Percentiles rank a stretch among this genome's conserved stretches.
Evolutionary conservation across 2,888 invertebrate genomes (phyloP).

Genomic region (Mongoloraphidia duomilia): DNA sequence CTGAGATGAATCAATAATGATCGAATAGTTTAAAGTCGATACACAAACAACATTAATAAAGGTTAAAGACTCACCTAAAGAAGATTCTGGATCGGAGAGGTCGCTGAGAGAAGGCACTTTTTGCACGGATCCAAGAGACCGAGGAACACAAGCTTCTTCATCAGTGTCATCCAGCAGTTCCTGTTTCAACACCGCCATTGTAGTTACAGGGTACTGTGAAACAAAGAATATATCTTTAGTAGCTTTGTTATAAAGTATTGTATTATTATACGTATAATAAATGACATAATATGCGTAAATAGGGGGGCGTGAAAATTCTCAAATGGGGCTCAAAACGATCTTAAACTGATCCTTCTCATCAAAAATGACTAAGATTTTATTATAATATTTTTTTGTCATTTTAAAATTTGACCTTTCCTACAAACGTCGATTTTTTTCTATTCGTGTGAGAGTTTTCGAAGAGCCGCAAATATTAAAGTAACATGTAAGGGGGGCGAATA

Average conservation of each 20-base stretch:
- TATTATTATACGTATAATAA: background rate
- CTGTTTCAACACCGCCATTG: constrained; percentile 34
- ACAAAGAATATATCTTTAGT: constrained; percentile 1
- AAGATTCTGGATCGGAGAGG: constrained; percentile 79
- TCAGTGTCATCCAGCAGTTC: constrained; percentile 39
- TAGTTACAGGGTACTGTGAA: constrained; percentile 26
- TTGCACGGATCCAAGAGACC: constrained; percentile 53
- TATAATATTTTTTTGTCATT: too few relatives aligned
- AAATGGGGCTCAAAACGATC: too few relatives aligned
- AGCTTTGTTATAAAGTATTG: background rate
- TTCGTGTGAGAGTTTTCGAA: too few relatives aligned
- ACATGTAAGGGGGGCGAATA: too few relatives aligned
- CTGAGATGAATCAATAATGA: background rate
- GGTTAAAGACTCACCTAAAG: constrained; percentile 58
- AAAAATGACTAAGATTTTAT: too few relatives aligned
- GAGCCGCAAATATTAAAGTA: too few relatives aligned
- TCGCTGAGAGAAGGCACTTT: constrained; percentile 85
- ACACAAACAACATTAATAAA: constrained; percentile 7
- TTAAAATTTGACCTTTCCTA: too few relatives aligned
- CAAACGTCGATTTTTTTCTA: too few relatives aligned
- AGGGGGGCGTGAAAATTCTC: too few relatives aligned
- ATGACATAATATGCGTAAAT: too few relatives aligned
- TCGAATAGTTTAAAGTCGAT: background rate
- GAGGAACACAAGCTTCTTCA: constrained; percentile 14
- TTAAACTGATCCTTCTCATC: too few relatives aligned